Percentiles rank a stretch among this genome's conserved stretches.
These are phyloP conservation scores for Ctenopoma kingsleyae DNA, from an alignment of 2,797 vertebrate genomes.

Conservation along the genomic window DNA sequence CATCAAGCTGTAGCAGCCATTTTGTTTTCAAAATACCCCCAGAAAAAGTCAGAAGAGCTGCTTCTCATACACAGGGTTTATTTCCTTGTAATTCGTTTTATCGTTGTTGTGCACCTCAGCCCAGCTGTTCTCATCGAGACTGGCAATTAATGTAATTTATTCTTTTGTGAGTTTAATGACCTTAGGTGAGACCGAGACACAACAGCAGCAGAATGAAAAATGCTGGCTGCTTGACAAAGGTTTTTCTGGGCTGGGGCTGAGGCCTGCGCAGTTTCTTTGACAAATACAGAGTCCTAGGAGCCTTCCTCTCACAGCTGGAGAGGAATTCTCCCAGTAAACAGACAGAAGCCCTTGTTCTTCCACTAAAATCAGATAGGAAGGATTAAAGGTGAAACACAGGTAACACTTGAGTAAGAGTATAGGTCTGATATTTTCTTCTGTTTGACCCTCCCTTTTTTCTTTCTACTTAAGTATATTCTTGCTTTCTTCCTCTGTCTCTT, in stretches of 20 bases:
- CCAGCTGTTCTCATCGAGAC: slow-evolving; percentile 83
- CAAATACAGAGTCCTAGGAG: slow-evolving; percentile 68
- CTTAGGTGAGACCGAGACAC: slow-evolving; percentile 80
- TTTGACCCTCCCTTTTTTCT: slow-evolving; percentile 30
- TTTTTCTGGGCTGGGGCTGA: slow-evolving; percentile 57
- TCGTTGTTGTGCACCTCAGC: slow-evolving; percentile 78
- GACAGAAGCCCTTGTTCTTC: slow-evolving; percentile 44
- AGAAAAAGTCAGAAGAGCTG: slow-evolving; percentile 57
- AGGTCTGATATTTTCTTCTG: slow-evolving; percentile 31
- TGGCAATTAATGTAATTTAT: slow-evolving; percentile 85
- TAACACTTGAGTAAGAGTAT: slow-evolving; percentile 42
- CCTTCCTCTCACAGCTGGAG: slow-evolving; percentile 51
- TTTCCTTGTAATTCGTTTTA: slow-evolving; percentile 79
- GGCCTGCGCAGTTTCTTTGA: slow-evolving; percentile 64
- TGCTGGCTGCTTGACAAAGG: slow-evolving; percentile 71
- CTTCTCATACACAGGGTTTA: slow-evolving; percentile 72
- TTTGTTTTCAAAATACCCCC: slow-evolving; percentile 40
- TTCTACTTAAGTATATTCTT: slow-evolving; percentile 17
- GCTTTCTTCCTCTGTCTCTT: slow-evolving; percentile 47
- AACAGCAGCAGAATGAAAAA: slow-evolving; percentile 76
- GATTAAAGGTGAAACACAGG: slow-evolving; percentile 59
- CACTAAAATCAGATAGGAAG: slow-evolving; percentile 39
- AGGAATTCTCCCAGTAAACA: slow-evolving; percentile 57
- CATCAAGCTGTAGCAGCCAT: slow-evolving; percentile 35
- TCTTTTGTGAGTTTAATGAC: slow-evolving; percentile 85